A percentile compares a stretch with the other conserved stretches of the same genome.
Evolutionary conservation across 2,113 vertebrate species (phyloP).

Genomic region (Hystrix brachyura): DNA sequence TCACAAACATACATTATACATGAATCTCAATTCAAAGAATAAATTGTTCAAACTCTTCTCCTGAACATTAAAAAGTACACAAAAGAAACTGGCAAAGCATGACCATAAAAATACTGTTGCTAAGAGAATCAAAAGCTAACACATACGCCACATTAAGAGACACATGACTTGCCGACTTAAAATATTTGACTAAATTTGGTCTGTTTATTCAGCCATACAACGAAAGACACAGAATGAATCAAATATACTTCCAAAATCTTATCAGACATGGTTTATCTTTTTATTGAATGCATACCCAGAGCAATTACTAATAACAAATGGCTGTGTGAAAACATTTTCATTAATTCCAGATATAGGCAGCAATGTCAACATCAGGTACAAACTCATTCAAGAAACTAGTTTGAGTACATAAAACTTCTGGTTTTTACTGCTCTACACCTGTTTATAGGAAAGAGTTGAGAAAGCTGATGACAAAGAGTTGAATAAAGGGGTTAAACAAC

Average conservation of each 20-base stretch:
- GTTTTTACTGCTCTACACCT: not conserved
- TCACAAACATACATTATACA: conserved; percentile 10
- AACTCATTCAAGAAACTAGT: conserved; percentile 44
- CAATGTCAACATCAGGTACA: conserved; percentile 41
- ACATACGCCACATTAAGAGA: conserved; percentile 91
- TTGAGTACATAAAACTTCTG: conserved; percentile 27
- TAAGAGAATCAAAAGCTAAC: conserved; percentile 86
- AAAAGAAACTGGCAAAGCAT: conserved; percentile 78
- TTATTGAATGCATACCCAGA: conserved; percentile 57
- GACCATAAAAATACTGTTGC: conserved; percentile 84
- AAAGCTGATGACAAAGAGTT: not conserved
- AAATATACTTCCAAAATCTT: conserved; percentile 85
- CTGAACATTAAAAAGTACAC: conserved; percentile 75
- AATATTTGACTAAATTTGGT: conserved; percentile 96
- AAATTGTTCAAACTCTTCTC: conserved; percentile 68
- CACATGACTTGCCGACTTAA: conserved; percentile 92
- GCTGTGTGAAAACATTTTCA: conserved; percentile 23
- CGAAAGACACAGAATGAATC: conserved; percentile 87
- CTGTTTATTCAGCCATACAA: conserved; percentile 89
- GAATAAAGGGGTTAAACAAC: not conserved
- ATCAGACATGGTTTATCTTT: conserved; percentile 82
- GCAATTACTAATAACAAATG: conserved; percentile 60
- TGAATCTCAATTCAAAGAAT: conserved; percentile 31
- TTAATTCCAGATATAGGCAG: conserved; percentile 59
- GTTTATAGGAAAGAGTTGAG: not conserved